phyloP scores from a whole-genome alignment of 2,888 invertebrate species.

The Meteorus cinctellus region DNA sequence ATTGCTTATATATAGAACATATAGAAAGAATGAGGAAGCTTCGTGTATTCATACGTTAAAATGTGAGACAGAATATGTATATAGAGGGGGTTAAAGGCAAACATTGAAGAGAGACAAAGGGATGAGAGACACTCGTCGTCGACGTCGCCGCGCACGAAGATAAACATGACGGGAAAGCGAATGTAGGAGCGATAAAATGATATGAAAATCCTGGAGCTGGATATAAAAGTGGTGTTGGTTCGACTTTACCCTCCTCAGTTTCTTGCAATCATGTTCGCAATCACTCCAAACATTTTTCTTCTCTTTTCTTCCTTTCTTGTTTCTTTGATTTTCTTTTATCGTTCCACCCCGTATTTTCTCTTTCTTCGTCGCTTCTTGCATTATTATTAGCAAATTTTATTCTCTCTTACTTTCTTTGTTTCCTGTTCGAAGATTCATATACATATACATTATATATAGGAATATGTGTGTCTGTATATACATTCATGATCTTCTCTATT shows the following conservation, averaged over 20 bases:
- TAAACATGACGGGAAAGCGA: constrained; percentile 60
- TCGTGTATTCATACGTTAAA: constrained; percentile 37
- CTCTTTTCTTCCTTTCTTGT: constrained; percentile 25
- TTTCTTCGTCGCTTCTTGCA: constrained; percentile 40
- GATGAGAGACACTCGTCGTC: constrained; percentile 31
- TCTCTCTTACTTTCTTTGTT: constrained; percentile 32
- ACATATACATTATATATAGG: not conserved
- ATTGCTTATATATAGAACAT: constrained; percentile 46
- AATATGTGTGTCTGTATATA: not conserved
- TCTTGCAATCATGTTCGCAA: constrained; percentile 48
- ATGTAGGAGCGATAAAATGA: constrained; percentile 62
- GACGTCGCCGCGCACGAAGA: constrained; percentile 51
- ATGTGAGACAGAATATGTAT: constrained; percentile 34
- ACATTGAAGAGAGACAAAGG: constrained; percentile 18
- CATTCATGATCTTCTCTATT: constrained; percentile 27
- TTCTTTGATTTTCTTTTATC: constrained; percentile 24
- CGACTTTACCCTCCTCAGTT: constrained; percentile 49
- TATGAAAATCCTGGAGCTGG: constrained; percentile 60
- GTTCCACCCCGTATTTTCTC: constrained; percentile 22
- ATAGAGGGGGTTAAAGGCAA: not conserved
- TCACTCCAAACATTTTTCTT: constrained; percentile 38
- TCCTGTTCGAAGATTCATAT: not conserved
- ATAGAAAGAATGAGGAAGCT: constrained; percentile 37
- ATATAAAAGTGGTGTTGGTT: constrained; percentile 59
- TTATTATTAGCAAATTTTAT: constrained; percentile 53